Evolutionary conservation across 2,797 vertebrate species (phyloP).

Genomic region (Melopsittacus undulatus): DNA sequence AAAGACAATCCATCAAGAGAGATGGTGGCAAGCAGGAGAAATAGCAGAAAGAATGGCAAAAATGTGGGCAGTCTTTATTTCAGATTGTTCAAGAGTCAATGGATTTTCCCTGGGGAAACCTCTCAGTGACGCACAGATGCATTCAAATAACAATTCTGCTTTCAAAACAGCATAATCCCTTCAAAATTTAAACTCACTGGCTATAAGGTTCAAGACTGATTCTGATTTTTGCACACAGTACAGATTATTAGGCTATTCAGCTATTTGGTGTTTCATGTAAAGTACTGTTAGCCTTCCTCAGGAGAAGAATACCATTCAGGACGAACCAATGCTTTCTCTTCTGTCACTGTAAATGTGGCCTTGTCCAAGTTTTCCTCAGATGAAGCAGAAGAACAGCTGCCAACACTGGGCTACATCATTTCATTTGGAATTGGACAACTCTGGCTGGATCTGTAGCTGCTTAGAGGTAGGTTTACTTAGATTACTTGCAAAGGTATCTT

Average conservation of each 20-base stretch:
- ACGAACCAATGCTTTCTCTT: neutral
- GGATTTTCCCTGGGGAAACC: constrained; percentile 53
- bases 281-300: neutral
- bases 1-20: constrained; percentile 57
- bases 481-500: neutral
- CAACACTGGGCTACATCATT: neutral
- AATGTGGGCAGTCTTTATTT: constrained; percentile 39
- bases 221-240: neutral
- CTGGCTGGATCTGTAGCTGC: neutral
- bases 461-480: neutral
- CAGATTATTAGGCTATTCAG: neutral
- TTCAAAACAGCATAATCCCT: neutral
- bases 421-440: neutral
- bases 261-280: neutral
- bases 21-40: constrained; percentile 39
- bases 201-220: neutral
- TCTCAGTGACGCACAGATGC: neutral
- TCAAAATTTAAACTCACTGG: neutral
- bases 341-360: neutral
- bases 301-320: neutral
- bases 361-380: neutral
- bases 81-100: neutral
- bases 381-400: neutral
- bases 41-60: constrained; percentile 36
- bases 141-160: neutral